Evolutionary conservation across 2,888 invertebrate genomes (phyloP).

Genomic region (Petrophora chlorosata): DNA sequence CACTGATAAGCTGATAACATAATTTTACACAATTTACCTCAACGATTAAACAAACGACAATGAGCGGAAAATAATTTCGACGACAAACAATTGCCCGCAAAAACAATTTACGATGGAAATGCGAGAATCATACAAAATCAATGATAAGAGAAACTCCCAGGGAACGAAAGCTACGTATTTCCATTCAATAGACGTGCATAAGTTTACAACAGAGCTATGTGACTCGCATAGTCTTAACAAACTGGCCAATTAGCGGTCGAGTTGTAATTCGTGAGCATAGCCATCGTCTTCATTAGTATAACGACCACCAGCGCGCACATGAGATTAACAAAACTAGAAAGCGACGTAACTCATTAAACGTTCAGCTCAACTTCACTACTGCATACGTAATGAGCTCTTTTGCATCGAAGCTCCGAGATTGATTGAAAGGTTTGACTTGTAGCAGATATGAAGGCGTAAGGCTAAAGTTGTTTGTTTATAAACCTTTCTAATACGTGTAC

Average conservation of each 20-base stretch:
- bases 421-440: slow-evolving; percentile 25
- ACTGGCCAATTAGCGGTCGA: slow-evolving; percentile 26
- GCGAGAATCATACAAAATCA: slow-evolving; percentile 4
- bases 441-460: slow-evolving; percentile 8
- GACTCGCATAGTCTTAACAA: slow-evolving; percentile 36
- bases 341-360: slow-evolving; percentile 37
- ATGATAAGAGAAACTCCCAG: slow-evolving; percentile 17
- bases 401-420: slow-evolving; percentile 21
- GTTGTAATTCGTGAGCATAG: slow-evolving; percentile 32
- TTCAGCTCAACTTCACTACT: slow-evolving; percentile 26
- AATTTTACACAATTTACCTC: slow-evolving; percentile 21
- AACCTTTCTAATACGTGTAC: slow-evolving; percentile 8
- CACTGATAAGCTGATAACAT: no score
- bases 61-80: slow-evolving; percentile 19
- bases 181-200: slow-evolving; percentile 20
- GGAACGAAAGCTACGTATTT: slow-evolving; percentile 16
- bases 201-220: slow-evolving; percentile 21
- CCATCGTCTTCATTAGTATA: slow-evolving; percentile 42
- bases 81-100: slow-evolving; percentile 24
- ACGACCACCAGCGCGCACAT: slow-evolving; percentile 39
- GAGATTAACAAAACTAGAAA: slow-evolving; percentile 48
- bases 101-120: slow-evolving; percentile 23
- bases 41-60: slow-evolving; percentile 9
- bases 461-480: slow-evolving; percentile 5
- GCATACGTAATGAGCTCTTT: slow-evolving; percentile 26